These are phyloP conservation scores for Hormaphis cornu DNA, from an alignment of 1,140 invertebrate genomes.

Conservation along the genomic window DNA sequence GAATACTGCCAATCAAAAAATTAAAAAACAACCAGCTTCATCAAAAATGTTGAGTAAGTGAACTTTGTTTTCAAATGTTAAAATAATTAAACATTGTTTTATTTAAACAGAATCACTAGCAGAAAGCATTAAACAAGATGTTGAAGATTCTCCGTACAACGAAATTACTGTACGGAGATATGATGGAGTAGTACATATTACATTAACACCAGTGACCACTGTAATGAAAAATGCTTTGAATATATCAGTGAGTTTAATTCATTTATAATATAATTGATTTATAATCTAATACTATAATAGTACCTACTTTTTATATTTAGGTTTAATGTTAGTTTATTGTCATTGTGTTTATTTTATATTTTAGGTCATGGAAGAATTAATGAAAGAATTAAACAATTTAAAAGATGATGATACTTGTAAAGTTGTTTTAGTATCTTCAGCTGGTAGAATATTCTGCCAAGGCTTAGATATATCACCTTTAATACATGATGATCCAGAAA, in stretches of 20 bases:
- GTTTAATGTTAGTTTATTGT: no score
- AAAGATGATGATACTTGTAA: constrained; percentile 49
- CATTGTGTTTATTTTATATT: constrained; percentile 33
- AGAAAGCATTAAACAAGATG: constrained; percentile 11
- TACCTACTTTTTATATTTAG: no score
- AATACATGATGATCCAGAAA: constrained; percentile 49
- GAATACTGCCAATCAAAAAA: not conserved
- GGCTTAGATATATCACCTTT: constrained; percentile 59
- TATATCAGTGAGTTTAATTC: constrained; percentile 18
- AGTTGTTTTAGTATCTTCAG: constrained; percentile 55
- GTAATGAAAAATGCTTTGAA: constrained; percentile 49
- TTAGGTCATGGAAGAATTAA: constrained; percentile 56
- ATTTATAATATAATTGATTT: not conserved
- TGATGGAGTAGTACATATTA: constrained; percentile 55
- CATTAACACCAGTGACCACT: constrained; percentile 49
- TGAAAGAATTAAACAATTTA: constrained; percentile 49
- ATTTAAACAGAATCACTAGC: constrained; percentile 3
- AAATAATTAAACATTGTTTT: not conserved
- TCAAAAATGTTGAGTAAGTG: constrained; percentile 6
- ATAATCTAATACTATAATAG: no score
- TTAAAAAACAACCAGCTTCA: constrained; percentile 1
- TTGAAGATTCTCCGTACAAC: constrained; percentile 36
- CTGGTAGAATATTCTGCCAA: constrained; percentile 56
- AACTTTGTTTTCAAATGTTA: not conserved
- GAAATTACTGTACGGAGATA: constrained; percentile 53